Percentiles rank a stretch among this genome's conserved stretches.
phyloP scores from a whole-genome alignment of 2,797 vertebrate genomes.

The Esox lucius region DNA sequence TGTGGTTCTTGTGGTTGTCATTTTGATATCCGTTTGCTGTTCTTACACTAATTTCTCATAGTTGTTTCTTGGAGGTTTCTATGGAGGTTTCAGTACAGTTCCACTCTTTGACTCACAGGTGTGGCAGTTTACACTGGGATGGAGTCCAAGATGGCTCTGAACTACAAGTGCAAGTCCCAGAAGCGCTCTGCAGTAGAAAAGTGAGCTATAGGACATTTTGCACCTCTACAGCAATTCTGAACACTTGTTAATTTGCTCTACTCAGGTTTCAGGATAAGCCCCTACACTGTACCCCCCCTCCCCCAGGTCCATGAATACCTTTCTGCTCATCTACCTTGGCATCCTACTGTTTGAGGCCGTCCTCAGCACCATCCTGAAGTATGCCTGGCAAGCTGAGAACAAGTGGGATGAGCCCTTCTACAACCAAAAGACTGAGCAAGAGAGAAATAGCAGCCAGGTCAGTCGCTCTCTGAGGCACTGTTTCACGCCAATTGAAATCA shows the following conservation, averaged over 20 bases:
- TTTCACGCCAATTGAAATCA: not conserved
- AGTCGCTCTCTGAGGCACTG: constrained; percentile 28
- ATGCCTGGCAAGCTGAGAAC: constrained; percentile 91
- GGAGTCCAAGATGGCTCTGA: constrained; percentile 99
- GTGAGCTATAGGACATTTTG: constrained; percentile 69
- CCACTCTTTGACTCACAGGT: constrained; percentile 71
- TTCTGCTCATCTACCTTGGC: constrained; percentile 93
- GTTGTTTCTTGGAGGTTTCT: not conserved
- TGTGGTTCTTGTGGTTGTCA: too few relatives aligned
- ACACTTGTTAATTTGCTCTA: not conserved
- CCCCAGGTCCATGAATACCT: constrained; percentile 95
- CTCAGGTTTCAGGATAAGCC: not conserved
- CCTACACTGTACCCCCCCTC: not conserved
- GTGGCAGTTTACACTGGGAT: constrained; percentile 98
- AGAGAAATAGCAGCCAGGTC: constrained; percentile 96
- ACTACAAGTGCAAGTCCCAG: constrained; percentile 99
- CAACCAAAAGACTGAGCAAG: constrained; percentile 91
- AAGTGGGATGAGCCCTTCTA: constrained; percentile 96
- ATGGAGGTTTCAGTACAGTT: not conserved
- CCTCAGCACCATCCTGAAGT: constrained; percentile 96
- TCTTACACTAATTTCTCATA: not conserved
- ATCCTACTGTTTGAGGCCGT: constrained; percentile 94
- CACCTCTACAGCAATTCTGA: not conserved
- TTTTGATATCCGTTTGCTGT: not conserved
- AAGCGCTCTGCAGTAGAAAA: constrained; percentile 98